Conservation (phyloP, 2,113 vertebrate species). For the Onychorhynchus coronatus region DNA sequence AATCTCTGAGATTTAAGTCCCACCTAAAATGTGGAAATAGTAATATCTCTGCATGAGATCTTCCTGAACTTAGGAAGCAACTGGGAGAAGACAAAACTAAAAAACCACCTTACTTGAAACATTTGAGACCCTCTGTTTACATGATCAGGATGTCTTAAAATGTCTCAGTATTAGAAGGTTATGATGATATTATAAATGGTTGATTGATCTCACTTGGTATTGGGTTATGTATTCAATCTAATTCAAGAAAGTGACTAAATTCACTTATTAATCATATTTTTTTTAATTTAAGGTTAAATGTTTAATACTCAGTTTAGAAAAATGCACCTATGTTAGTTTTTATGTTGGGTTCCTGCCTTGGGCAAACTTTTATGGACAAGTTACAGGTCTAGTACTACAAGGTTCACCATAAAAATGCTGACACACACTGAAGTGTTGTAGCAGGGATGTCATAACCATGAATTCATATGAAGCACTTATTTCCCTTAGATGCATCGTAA, state of each 20-base stretch:
- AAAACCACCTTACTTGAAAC: neutral
- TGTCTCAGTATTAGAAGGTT: neutral
- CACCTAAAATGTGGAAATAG: neutral
- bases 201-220: neutral
- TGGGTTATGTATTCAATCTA: neutral
- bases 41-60: neutral
- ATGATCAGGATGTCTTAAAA: neutral
- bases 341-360: neutral
- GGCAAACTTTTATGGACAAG: neutral
- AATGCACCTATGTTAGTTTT: neutral
- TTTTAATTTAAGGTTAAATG: neutral
- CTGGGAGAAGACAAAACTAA: neutral
- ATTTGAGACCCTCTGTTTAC: neutral
- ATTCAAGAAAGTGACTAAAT: neutral
- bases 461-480: neutral
- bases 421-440: neutral
- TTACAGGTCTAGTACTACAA: neutral
- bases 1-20: neutral
- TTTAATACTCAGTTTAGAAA: neutral
- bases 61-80: neutral
- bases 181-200: neutral
- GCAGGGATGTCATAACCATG: conserved; percentile 3
- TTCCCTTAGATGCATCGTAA: neutral
- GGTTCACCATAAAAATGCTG: conserved; percentile 23
- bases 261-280: neutral